Percentiles rank a stretch among this genome's conserved stretches.
Evolutionary conservation across 2,113 vertebrate genomes (phyloP).

Genomic region (human): DNA sequence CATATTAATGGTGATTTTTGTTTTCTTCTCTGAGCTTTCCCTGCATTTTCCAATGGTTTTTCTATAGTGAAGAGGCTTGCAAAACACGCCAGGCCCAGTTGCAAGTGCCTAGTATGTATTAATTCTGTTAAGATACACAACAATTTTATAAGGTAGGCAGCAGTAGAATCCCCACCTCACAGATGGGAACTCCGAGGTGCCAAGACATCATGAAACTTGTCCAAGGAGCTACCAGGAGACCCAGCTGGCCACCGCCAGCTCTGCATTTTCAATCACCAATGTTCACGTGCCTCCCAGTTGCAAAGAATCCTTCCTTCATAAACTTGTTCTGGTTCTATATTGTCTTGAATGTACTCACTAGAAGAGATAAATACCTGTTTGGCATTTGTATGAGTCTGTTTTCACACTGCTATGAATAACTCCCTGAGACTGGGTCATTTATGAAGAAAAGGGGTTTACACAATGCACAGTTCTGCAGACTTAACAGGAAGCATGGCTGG

Average conservation of each 20-base stretch:
- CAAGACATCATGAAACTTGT: background rate
- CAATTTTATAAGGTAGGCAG: background rate
- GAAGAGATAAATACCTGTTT: background rate
- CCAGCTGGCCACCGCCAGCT: background rate
- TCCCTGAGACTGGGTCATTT: too few species aligned
- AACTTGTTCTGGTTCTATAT: background rate
- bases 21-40: background rate
- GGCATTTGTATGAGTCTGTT: background rate
- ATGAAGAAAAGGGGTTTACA: too few species aligned
- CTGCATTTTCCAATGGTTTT: background rate
- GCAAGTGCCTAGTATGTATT: background rate
- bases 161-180: background rate
- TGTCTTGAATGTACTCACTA: background rate
- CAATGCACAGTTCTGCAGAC: too few species aligned
- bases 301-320: too few species aligned
- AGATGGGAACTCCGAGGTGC: background rate
- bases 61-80: background rate
- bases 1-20: background rate
- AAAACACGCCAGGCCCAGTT: background rate
- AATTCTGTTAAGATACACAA: background rate
- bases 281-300: background rate
- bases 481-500: too few species aligned
- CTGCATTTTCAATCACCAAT: rapidly evolving
- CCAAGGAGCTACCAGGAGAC: background rate
- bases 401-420: too few species aligned